These are phyloP conservation scores for Brachyhypopomus occidentalis DNA, from an alignment of 2,113 vertebrate genomes.

Conservation along the genomic window DNA sequence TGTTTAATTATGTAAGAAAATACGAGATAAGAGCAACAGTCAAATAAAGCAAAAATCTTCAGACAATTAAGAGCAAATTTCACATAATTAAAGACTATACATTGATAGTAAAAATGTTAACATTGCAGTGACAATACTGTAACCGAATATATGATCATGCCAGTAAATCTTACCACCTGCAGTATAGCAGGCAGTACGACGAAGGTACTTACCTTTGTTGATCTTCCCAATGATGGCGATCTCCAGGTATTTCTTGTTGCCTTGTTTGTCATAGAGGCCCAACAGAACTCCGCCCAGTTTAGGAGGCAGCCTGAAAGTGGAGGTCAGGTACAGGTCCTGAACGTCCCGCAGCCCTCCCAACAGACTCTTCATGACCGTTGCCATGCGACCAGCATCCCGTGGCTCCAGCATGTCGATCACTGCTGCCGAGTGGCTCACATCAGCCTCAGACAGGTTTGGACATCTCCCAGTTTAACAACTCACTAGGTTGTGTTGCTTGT, in stretches of 20 bases:
- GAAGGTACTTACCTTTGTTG: constrained; percentile 77
- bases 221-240: constrained; percentile 80
- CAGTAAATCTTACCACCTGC: too few relatives aligned
- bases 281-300: constrained; percentile 83
- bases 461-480: too few relatives aligned
- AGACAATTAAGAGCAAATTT: too few relatives aligned
- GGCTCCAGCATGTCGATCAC: constrained; percentile 54
- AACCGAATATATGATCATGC: too few relatives aligned
- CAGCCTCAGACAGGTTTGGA: too few relatives aligned
- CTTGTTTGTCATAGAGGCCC: constrained; percentile 82
- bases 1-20: too few relatives aligned
- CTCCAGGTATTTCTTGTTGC: constrained; percentile 85
- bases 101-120: too few relatives aligned
- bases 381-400: constrained; percentile 69
- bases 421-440: constrained; percentile 48
- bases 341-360: constrained; percentile 73
- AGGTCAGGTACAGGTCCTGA: constrained; percentile 79
- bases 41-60: too few relatives aligned
- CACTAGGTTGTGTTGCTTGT: too few relatives aligned
- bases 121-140: too few relatives aligned
- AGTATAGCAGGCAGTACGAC: not conserved
- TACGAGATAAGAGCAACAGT: too few relatives aligned
- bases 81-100: too few relatives aligned
- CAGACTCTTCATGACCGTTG: constrained; percentile 74
- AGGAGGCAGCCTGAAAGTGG: constrained; percentile 82